Conservation (phyloP, 2,888 invertebrate species). For the Prosapia bicincta region DNA sequence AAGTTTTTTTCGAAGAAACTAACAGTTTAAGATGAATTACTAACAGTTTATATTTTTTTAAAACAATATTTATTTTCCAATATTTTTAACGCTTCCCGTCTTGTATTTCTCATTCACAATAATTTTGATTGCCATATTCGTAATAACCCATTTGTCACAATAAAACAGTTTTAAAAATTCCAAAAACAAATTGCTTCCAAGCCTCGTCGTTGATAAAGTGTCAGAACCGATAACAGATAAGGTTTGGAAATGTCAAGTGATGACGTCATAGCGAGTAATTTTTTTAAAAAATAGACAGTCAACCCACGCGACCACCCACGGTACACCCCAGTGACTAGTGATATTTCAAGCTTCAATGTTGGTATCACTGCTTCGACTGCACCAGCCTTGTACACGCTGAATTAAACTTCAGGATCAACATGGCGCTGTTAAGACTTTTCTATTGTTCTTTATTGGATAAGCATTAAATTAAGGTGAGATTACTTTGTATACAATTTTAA, state of each 20-base stretch:
- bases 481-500: no score
- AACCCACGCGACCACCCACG: not conserved
- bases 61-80: no score
- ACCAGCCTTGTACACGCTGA: not conserved
- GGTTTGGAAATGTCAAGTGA: not conserved
- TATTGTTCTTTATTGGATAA: not conserved
- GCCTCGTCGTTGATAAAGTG: not conserved
- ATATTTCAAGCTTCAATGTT: not conserved
- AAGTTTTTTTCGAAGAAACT: no score
- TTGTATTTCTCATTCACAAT: no score
- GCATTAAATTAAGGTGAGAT: not conserved
- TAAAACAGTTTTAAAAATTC: not conserved
- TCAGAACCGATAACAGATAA: not conserved
- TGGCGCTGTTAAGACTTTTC: not conserved
- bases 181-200: not conserved
- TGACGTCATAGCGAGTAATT: not conserved
- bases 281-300: not conserved
- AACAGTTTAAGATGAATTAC: no score
- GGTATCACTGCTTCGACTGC: not conserved
- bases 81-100: no score
- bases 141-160: no score
- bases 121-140: no score
- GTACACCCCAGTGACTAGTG: not conserved
- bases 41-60: no score
- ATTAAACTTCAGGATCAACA: constrained; percentile 2